A percentile compares a stretch with the other conserved stretches of the same genome.
Evolutionary conservation across 1,140 invertebrate species (phyloP).

Genomic region (Protaetia brevitarsis): DNA sequence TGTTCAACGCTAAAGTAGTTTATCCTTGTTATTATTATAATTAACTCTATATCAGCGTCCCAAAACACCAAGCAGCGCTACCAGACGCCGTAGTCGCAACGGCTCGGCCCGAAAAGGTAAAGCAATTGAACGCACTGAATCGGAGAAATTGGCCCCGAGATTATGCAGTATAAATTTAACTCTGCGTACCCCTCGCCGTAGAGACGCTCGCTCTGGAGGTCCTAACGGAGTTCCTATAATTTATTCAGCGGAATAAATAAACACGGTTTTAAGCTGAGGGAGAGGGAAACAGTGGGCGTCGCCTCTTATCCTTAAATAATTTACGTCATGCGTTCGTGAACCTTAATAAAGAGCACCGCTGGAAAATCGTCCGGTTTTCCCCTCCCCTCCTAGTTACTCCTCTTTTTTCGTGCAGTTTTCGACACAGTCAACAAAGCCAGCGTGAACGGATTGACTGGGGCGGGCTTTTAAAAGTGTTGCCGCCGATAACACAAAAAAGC

Average conservation of each 20-base stretch:
- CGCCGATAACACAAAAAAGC: too few relatives aligned
- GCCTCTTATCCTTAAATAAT: slow-evolving; percentile 10
- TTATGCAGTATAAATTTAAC: slow-evolving; percentile 17
- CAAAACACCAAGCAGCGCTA: too few relatives aligned
- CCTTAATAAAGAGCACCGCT: slow-evolving; percentile 14
- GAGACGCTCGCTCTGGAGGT: neutral
- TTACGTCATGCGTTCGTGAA: slow-evolving; percentile 11
- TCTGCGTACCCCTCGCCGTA: neutral
- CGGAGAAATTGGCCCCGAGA: slow-evolving; percentile 12
- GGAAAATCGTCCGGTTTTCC: neutral
- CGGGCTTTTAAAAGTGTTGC: too few relatives aligned
- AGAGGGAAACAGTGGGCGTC: too few relatives aligned
- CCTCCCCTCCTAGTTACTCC: neutral
- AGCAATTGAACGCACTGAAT: slow-evolving; percentile 16
- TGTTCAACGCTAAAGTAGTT: too few relatives aligned
- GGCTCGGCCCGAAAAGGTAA: neutral
- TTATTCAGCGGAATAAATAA: slow-evolving; percentile 17
- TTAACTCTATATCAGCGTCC: too few relatives aligned
- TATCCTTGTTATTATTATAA: too few relatives aligned
- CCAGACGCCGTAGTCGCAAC: too few relatives aligned
- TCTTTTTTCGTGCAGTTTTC: too few relatives aligned
- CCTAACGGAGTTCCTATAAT: slow-evolving; percentile 11
- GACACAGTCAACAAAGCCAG: neutral
- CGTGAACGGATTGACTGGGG: neutral
- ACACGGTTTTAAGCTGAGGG: slow-evolving; percentile 7